Conservation (phyloP, 2,888 invertebrate genomes). For the Coremacera marginata region DNA sequence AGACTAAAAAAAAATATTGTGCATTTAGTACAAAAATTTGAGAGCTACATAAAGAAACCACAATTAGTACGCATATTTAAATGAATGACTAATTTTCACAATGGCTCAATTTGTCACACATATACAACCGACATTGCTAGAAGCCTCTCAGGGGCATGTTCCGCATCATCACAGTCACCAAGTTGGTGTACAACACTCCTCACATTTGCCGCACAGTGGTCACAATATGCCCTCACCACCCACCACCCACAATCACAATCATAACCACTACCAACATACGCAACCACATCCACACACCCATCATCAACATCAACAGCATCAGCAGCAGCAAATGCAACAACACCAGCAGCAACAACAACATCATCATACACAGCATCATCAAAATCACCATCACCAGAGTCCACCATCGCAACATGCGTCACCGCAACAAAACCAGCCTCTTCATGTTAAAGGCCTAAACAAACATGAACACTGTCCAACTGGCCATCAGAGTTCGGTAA, state of each 20-base stretch:
- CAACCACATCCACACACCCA: slow-evolving; percentile 48
- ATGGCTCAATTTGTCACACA: slow-evolving; percentile 75
- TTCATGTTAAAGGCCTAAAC: slow-evolving; percentile 17
- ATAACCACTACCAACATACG: slow-evolving; percentile 58
- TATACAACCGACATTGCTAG: slow-evolving; percentile 73
- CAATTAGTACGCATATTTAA: background rate
- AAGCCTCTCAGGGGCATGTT: slow-evolving; percentile 73
- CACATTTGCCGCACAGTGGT: slow-evolving; percentile 69
- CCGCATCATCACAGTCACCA: slow-evolving; percentile 71
- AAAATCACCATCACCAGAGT: slow-evolving; percentile 48
- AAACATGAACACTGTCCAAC: slow-evolving; percentile 64
- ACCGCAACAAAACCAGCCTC: slow-evolving; percentile 34
- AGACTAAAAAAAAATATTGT: background rate
- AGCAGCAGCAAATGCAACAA: slow-evolving; percentile 19
- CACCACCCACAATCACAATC: slow-evolving; percentile 61
- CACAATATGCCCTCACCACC: slow-evolving; percentile 70
- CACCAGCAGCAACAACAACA: slow-evolving; percentile 37
- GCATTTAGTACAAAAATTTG: background rate
- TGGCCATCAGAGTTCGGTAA: slow-evolving; percentile 65
- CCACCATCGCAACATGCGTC: slow-evolving; percentile 48
- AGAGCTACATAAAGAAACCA: background rate
- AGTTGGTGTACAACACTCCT: slow-evolving; percentile 68
- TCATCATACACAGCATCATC: slow-evolving; percentile 32
- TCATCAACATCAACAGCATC: slow-evolving; percentile 45
- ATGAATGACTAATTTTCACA: slow-evolving; percentile 32